Evolutionary conservation across 2,888 invertebrate genomes (phyloP), one percentile per base, ranked within the genome.

Genomic region (Hyles lineata): DNA sequence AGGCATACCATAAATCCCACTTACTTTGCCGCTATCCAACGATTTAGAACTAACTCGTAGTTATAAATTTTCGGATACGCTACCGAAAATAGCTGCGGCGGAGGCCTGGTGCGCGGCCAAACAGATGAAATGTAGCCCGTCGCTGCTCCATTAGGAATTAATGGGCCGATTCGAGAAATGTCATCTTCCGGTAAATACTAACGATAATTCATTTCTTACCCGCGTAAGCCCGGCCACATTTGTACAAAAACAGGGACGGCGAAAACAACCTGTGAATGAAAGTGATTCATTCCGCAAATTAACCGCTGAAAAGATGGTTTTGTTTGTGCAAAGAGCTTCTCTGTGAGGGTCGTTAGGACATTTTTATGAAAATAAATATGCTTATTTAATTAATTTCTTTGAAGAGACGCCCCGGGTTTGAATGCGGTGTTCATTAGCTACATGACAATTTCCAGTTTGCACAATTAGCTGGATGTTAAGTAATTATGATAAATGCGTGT

Each of bases 131-230:
- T 93, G 93, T 93, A 85, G 89, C 89, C 86, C 80, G 88, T 86
- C 89, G 88, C 80, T 89, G 92, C 87, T 89, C 92, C 93, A 93
- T 93, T 93, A 93, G 89, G 92, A 93, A 93, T 93, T 91, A 93
- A 93, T 93, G 93, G 92, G 86, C 91, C 93, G 93, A 91, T 91
- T 90, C 91, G 83, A 92, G 92, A 90, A 93, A 92, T 92, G 93
- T 92, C 93, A 92, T 92, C 91, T 92, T 91, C 89, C 89, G 87
- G 92, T 92, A 92, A 92, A 93, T 91, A 92, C 86, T 84, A 83
- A 80, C 82, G 83, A 88, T 92, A 89, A 92, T 87, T 92, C 90
- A 92, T 91, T 88, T 86, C 84, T 75, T 79, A 82, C 80, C 79
- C 59, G 55, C 19, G 55, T 55, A 35, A 72, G 70, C 32, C 62